Base-by-base conservation (phyloP, 2,797 vertebrate species). In the Luscinia luscinia region DNA sequence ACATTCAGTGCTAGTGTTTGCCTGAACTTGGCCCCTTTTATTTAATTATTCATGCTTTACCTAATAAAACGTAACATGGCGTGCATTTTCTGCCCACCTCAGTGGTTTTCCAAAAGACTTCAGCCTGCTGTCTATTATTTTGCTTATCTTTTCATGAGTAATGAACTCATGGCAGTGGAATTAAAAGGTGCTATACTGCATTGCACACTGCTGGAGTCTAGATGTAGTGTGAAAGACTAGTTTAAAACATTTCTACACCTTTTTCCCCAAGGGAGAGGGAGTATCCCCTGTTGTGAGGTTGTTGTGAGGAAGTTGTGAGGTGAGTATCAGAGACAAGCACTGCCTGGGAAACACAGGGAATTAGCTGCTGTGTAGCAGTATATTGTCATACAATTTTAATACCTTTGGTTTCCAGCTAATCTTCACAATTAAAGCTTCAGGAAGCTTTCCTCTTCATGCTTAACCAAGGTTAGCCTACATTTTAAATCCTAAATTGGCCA, bases 351-450 rank as follows among this genome's bases (percentile, higher is more conserved):
- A 51, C 27, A 15, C 46, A 70, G 48, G 70, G 57, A 80, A 68
- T 72, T 80, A 77, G 58, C 68, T 93, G n/a, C 51, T 86, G 73
- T 94, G 41, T 62, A 82, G 77, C 45, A 46, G 46, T 67, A 63
- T 58, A 49, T 92, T 70, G 30, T 82, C 61, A 22, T 61, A 43
- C 41, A 57, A 34, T 87, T 90, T 89, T 93, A 55, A 64, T 85
- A 70, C 64, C 61, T 87, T 89, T 1, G 3, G 26, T 90, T 94
- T 89, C 64, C 87, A 87, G 64, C 45, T 83, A 75, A 90, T 88
- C 80, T 77, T 43, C 74, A 40, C 61, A 90, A 67, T 79, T 90
- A 95, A 90, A 80, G 74, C 90, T 87, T 82, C 72, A 70, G 78
- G 30, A 89, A 87, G 77, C n/a, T 76, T 34, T 89, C 24, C 46